These are phyloP conservation scores for Uropsilus gracilis DNA, from an alignment of 2,113 vertebrate genomes.

Conservation along the genomic window DNA sequence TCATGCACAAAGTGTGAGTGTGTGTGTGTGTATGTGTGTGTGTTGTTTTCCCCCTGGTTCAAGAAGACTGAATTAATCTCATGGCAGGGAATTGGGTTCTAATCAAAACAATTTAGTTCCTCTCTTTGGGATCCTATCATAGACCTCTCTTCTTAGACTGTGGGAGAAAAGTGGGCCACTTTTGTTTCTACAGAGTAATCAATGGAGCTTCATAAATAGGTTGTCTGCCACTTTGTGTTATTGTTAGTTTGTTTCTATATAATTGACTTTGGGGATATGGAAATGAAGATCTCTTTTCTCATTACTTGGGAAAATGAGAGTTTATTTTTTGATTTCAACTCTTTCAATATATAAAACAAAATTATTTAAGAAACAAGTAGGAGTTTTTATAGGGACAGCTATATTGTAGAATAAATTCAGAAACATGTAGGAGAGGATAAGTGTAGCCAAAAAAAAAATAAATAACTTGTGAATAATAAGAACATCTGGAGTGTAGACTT, in stretches of 20 bases:
- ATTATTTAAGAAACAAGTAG: conserved; percentile 59
- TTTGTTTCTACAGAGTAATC: conserved; percentile 9
- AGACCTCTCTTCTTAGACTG: not conserved
- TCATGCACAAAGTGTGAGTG: not conserved
- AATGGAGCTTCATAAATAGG: conserved; percentile 57
- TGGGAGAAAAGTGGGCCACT: not conserved
- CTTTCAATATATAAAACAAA: conserved; percentile 67
- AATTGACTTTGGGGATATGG: conserved; percentile 73
- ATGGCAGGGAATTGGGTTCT: not conserved
- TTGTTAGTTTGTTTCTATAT: conserved; percentile 69
- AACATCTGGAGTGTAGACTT: conserved; percentile 53
- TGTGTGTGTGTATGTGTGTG: not conserved
- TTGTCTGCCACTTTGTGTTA: conserved; percentile 56
- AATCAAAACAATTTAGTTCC: conserved; percentile 4
- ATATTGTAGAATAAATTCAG: conserved; percentile 56
- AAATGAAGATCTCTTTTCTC: conserved; percentile 75
- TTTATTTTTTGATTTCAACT: conserved; percentile 65
- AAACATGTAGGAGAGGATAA: conserved; percentile 37
- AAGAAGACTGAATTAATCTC: conserved; percentile 30
- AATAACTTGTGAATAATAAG: conserved; percentile 2
- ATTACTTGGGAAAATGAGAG: conserved; percentile 66
- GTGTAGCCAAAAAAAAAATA: conserved; percentile 15
- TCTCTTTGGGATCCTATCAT: not conserved
- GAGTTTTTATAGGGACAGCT: conserved; percentile 52
- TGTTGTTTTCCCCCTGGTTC: not conserved